Base-by-base conservation (phyloP, 2,888 invertebrate species). In the Eudemis profundana region DNA sequence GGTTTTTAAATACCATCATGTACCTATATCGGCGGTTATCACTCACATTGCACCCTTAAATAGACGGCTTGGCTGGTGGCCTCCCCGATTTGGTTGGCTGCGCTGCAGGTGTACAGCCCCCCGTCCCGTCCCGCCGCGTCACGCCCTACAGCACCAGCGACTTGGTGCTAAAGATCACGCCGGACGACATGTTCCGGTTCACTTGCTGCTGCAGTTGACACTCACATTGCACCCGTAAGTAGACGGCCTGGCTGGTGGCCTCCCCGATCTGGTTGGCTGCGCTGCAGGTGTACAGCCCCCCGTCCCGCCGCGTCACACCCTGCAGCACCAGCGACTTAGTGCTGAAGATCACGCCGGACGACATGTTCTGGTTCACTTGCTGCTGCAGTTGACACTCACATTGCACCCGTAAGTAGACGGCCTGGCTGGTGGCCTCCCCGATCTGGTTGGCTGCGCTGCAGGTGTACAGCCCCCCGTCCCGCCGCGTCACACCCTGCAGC, bases 251-350 rank as follows among this genome's bases (percentile, higher is more conserved):
- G 79, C 97, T 97, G 77, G 94, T 94, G 0, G 96, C 95, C 85
- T 96, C 96, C 4, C 97, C 97, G 76, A 96, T 94, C 73, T 95
- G 95, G 84, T 97, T 97, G 67, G 95, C 95, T 33, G 97, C 97
- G 61, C 95, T 92, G 81, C 97, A 97, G 57, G 96, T 95, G 88
- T 97, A 97, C 71, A 95, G 94, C 4, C 97, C 97, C 29, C 95
- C 95, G 74, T 97, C 96, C n/a, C n/a, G 94, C 72, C 96, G 94
- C 57, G 95, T 95, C 72, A 97, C 97, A 66, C 94, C 94, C 85
- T 97, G 97, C 46, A 97, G 93, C 21, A 97, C 97, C 76, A 97
- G 91, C 50, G 97, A 97, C 86, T 97, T 96, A 71, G 97, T 96
- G 87, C 97, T 97, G 87, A 97, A 95, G 85, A 97, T 96, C 63